A percentile compares a stretch with the other conserved stretches of the same genome.
Evolutionary conservation across 1,140 invertebrate genomes (phyloP).

Genomic region (Colletes latitarsis): DNA sequence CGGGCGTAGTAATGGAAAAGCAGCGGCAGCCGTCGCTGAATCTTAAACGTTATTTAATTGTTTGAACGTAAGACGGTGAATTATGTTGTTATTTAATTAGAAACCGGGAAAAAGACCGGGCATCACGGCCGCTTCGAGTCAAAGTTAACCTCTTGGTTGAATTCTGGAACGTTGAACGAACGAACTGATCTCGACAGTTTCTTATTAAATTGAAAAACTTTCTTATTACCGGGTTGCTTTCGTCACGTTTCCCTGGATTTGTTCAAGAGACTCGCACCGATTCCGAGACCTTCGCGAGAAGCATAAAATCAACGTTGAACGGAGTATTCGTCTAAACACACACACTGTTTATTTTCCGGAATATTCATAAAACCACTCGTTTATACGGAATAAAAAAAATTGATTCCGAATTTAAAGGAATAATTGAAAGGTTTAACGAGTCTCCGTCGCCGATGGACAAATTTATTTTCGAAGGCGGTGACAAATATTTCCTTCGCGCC

Average conservation of each 20-base stretch:
- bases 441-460: too few species aligned
- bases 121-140: slow-evolving; percentile 53
- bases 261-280: too few species aligned
- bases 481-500: neutral
- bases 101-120: slow-evolving; percentile 62
- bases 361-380: too few species aligned
- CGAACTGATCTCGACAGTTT: neutral
- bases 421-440: too few species aligned
- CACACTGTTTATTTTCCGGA: too few species aligned
- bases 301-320: too few species aligned
- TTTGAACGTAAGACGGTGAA: slow-evolving; percentile 73
- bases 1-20: slow-evolving; percentile 72
- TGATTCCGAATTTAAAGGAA: too few species aligned
- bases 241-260: neutral
- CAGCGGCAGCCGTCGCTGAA: slow-evolving; percentile 68
- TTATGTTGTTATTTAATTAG: slow-evolving; percentile 81
- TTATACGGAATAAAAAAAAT: too few species aligned
- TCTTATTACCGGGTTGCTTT: neutral
- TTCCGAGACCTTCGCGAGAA: too few species aligned
- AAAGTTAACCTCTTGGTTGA: slow-evolving; percentile 37
- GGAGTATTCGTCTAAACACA: too few species aligned
- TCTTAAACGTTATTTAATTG: slow-evolving; percentile 79
- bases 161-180: slow-evolving; percentile 2
- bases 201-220: neutral
- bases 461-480: too few species aligned